These are phyloP conservation scores for Melinaea marsaeus DNA, from an alignment of 2,888 invertebrate genomes.

Conservation along the genomic window DNA sequence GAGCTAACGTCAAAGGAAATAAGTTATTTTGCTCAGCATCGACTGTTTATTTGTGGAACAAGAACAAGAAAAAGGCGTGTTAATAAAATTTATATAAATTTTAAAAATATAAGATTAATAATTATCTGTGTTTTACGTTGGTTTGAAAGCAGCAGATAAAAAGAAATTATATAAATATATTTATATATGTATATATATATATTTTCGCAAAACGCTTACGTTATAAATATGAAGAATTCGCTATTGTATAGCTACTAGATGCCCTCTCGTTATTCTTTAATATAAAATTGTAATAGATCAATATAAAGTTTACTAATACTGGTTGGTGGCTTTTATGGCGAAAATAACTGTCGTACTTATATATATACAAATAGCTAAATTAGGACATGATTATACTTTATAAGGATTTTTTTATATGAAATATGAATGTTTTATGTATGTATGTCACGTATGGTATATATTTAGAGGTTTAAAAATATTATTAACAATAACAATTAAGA, in stretches of 20 bases:
- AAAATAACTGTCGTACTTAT: background rate
- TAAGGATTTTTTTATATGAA: too few species aligned
- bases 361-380: conserved; percentile 8
- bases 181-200: background rate
- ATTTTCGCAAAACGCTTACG: background rate
- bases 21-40: conserved; percentile 38
- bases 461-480: too few species aligned
- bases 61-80: conserved; percentile 5
- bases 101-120: too few species aligned
- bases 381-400: background rate
- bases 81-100: background rate
- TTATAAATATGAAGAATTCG: too few species aligned
- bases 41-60: conserved; percentile 12
- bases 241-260: conserved; percentile 6
- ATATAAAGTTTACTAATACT: conserved; percentile 16
- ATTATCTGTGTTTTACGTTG: too few species aligned
- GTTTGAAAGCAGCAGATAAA: too few species aligned
- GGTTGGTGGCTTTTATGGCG: conserved; percentile 3
- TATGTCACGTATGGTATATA: too few species aligned
- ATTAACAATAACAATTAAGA: too few species aligned
- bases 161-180: too few species aligned
- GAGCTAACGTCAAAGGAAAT: conserved; percentile 46
- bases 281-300: conserved; percentile 15
- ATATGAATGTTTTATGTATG: too few species aligned
- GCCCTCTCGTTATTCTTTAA: conserved; percentile 16